Evolutionary conservation across 2,113 vertebrate genomes (phyloP).

Genomic region (cat (Felis catus)): DNA sequence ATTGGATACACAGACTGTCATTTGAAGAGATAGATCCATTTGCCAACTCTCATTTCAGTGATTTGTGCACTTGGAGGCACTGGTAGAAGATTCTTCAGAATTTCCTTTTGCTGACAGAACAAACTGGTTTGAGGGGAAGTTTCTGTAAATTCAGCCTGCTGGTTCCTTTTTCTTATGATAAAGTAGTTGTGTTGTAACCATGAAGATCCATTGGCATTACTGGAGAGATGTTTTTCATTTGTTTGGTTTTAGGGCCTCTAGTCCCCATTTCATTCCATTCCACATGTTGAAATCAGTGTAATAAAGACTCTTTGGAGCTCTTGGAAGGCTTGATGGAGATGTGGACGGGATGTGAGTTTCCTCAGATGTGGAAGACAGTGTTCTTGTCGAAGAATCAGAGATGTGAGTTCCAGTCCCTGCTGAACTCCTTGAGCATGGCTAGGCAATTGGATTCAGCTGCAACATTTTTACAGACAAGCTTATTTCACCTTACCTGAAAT

Average conservation of each 20-base stretch:
- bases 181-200: neutral
- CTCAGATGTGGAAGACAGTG: neutral
- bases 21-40: neutral
- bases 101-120: neutral
- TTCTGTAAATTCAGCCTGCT: neutral
- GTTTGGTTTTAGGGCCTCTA: neutral
- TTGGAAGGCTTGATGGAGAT: neutral
- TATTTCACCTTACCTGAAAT: neutral
- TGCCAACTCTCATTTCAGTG: neutral
- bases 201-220: neutral
- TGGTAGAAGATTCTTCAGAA: neutral
- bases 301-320: neutral
- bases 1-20: neutral
- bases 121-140: neutral
- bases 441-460: neutral
- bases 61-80: neutral
- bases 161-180: neutral
- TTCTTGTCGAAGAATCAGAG: neutral
- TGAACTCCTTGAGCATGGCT: neutral
- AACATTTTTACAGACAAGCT: neutral
- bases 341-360: neutral
- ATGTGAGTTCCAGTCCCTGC: neutral
- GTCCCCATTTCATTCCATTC: neutral
- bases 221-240: neutral
- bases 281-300: neutral